Percentiles rank a stretch among this genome's conserved stretches.
Conservation (phyloP, 2,797 vertebrate species). For the Vespertilio murinus region DNA sequence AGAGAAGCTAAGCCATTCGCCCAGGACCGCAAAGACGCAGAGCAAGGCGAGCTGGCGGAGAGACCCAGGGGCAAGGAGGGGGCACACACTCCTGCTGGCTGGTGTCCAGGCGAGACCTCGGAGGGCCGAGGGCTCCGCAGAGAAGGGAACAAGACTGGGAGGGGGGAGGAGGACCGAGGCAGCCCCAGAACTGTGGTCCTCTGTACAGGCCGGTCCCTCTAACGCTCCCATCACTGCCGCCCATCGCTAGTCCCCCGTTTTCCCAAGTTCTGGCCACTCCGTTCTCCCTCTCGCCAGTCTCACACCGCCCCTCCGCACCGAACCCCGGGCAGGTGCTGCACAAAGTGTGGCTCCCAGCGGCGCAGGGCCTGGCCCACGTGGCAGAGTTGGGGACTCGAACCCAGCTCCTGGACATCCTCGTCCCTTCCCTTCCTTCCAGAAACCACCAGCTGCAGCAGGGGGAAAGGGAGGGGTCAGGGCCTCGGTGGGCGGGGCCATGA, state of each 20-base stretch:
- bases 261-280: no score
- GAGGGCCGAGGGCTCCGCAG: neutral
- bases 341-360: neutral
- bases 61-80: no score
- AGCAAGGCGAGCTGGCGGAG: neutral
- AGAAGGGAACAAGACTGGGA: neutral
- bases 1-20: neutral
- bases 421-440: neutral
- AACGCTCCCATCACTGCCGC: neutral
- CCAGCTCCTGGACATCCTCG: neutral
- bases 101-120: neutral
- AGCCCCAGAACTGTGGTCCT: neutral
- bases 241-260: rapidly evolving
- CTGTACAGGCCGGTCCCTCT: rapidly evolving
- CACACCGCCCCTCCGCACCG: neutral
- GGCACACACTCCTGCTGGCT: no score
- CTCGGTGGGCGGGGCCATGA: neutral
- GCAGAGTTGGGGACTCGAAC: neutral
- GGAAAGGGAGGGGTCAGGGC: neutral
- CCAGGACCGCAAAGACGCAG: neutral
- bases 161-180: neutral
- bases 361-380: neutral
- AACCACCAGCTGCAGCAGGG: neutral
- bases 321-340: neutral
- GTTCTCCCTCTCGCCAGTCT: neutral